These are phyloP conservation scores for Acanthoscelides obtectus DNA, from an alignment of 2,888 invertebrate genomes.

Conservation along the genomic window DNA sequence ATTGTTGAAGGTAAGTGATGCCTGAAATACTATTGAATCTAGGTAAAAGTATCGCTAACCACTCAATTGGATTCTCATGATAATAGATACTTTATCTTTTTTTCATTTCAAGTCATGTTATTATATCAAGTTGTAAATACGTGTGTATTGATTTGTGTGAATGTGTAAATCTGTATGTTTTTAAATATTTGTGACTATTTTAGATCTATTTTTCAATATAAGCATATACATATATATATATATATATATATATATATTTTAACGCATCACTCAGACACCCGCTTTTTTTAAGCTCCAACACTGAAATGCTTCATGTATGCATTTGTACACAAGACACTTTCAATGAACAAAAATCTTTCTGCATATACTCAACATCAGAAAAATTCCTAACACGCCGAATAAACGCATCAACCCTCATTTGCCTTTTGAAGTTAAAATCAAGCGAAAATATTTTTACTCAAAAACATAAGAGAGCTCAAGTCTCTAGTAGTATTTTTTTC, in stretches of 20 bases:
- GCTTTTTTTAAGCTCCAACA: conserved; percentile 12
- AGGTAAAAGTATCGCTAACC: too few relatives aligned
- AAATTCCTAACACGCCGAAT: too few relatives aligned
- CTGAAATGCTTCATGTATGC: conserved; percentile 37
- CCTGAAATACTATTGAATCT: too few relatives aligned
- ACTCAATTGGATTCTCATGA: background rate
- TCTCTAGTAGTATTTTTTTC: too few relatives aligned
- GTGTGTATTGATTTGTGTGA: conserved; percentile 31
- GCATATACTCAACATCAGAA: too few relatives aligned
- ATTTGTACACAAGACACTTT: background rate
- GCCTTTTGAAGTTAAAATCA: too few relatives aligned
- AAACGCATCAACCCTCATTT: too few relatives aligned
- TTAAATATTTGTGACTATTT: conserved; percentile 26
- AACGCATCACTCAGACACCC: background rate
- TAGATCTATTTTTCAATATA: background rate
- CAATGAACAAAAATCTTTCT: background rate
- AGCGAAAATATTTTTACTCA: too few relatives aligned
- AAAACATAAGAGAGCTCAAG: too few relatives aligned
- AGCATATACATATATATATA: background rate
- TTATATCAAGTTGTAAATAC: conserved; percentile 2
- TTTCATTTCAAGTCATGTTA: background rate
- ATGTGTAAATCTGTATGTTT: conserved; percentile 41
- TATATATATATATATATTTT: background rate
- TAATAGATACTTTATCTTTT: background rate
- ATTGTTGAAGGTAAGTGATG: too few relatives aligned